A percentile compares a stretch with the other conserved stretches of the same genome.
These are phyloP conservation scores for Valencia hispanica DNA, from an alignment of 2,797 vertebrate species.

Conservation along the genomic window DNA sequence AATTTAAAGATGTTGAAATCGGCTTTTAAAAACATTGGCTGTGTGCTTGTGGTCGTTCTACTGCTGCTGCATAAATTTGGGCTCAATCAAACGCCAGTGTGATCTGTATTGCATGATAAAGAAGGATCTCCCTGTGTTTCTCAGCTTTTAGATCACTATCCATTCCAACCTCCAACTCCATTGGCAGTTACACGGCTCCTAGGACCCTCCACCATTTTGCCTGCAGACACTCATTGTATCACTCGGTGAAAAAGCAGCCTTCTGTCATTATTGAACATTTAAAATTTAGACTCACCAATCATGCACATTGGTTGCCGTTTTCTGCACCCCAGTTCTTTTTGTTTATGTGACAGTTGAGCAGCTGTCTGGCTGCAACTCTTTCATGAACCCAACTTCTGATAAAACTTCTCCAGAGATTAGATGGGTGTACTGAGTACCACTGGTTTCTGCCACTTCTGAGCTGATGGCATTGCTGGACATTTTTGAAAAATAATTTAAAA, in stretches of 20 bases:
- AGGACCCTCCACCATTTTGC: not conserved
- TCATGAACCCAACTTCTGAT: too few relatives aligned
- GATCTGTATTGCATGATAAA: not conserved
- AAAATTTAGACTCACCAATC: not conserved
- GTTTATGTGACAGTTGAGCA: too few relatives aligned
- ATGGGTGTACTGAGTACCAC: too few relatives aligned
- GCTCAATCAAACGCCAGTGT: not conserved
- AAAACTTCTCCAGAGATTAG: too few relatives aligned
- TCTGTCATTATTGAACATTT: not conserved
- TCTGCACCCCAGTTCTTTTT: too few relatives aligned
- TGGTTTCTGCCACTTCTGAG: too few relatives aligned
- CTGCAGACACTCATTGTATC: not conserved
- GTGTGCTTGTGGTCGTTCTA: not conserved
- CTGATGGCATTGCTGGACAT: too few relatives aligned
- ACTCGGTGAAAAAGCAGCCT: not conserved
- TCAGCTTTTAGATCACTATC: not conserved
- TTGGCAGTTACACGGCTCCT: not conserved
- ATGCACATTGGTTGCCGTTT: not conserved
- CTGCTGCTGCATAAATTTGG: not conserved
- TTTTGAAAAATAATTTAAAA: too few relatives aligned
- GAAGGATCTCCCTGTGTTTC: not conserved
- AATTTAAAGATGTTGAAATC: not conserved
- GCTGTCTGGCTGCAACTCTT: too few relatives aligned
- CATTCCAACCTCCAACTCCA: not conserved
- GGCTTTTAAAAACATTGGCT: not conserved